Base-by-base conservation (phyloP, 2,888 invertebrate genomes). In the Myathropa florea region DNA sequence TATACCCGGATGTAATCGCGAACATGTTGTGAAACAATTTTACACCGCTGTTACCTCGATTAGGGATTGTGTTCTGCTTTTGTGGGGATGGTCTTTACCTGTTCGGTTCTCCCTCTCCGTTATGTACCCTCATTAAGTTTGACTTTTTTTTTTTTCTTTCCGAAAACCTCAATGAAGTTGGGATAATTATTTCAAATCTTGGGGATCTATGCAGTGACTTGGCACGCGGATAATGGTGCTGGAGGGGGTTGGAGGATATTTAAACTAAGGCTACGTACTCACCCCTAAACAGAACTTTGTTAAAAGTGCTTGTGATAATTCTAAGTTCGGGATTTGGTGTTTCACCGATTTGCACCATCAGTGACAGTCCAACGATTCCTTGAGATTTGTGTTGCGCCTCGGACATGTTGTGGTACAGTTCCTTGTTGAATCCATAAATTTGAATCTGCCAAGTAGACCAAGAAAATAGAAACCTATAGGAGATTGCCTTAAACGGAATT, bases 321-420 rank as follows among this genome's bases (percentile, higher is more conserved):
- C 97, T 95, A 89, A 98, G 93, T 92, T 98, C 97, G 46, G 96
- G 95, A 93, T 97, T 97, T 85, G 96, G 96, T 75, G 95, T 95
- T 90, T 97, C 97, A 71, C 97, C 97, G 90, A 97, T 96, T 97
- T 98, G 95, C 82, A 99, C 96, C 96, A 99, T 98, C 65, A 99
- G 94, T 18, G 98, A 97, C 89, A 99, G 96, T 26, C 97, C 98
- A 21, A 98, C 97, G 88, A 99, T 95, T 84, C 99, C 99, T 92
- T 98, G 97, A n/a, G 98, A 97, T 92, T 98, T 97, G 92, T 97
- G 97, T 90, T 97, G 97, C 4, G 99, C 99, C 92, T 98, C 97
- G 30, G 98, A 97, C 96, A 98, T 97, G 92, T 99, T 99, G 92
- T 97, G 97, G 93, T 99, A 99, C 72, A 99, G 94, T 92, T 99